Base-by-base conservation (phyloP, 2,113 vertebrate species). In the Glaucidium brasilianum region DNA sequence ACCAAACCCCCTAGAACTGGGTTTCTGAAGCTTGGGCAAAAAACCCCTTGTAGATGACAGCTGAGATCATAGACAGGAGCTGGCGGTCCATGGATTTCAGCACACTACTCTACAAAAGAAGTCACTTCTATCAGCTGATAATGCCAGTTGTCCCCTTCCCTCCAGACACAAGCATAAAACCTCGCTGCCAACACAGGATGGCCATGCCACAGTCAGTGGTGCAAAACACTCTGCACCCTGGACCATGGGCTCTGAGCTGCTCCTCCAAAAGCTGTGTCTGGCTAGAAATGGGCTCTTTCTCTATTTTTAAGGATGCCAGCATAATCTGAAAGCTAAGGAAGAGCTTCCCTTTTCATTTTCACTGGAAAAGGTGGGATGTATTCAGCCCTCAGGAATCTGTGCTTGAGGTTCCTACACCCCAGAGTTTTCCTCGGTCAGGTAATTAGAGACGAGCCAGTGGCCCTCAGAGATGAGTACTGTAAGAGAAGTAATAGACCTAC, bases 111-210 rank as follows among this genome's bases (percentile, higher is more conserved):
- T 30, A 18, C 59, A 58, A 82, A 75, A 20, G 10, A 69, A 45
- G 12, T 27, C 2, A n/a, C 15, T 62, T 63, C 27, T 56, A 32
- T 25, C 47, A 82, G n/a, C 15, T 5, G 43, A 15, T 8, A 67
- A 21, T 18, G 30, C 15, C 30, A 60, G 10, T 29, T n/a, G 35
- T 32, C 9, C 63, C 22, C 29, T 47, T 81, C 47, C 63, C 68
- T 80, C 52, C 62, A 66, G 47, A 37, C 32, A 49, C 45, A 58
- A 55, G 75, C 50, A 45, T n/a, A 35, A 17, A 37, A 14, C 47
- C 45, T 13, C 0, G 0, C 37, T 43, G 47, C 19, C 77, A 83
- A 66, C 55, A 50, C 26, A 20, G 0, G 1, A 21, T 5, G n/a
- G 52, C 47, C 63, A 34, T 0, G 0, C 32, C 3, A 3, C 34